phyloP scores from a whole-genome alignment of 2,888 invertebrate genomes.

The Thymelicus sylvestris region DNA sequence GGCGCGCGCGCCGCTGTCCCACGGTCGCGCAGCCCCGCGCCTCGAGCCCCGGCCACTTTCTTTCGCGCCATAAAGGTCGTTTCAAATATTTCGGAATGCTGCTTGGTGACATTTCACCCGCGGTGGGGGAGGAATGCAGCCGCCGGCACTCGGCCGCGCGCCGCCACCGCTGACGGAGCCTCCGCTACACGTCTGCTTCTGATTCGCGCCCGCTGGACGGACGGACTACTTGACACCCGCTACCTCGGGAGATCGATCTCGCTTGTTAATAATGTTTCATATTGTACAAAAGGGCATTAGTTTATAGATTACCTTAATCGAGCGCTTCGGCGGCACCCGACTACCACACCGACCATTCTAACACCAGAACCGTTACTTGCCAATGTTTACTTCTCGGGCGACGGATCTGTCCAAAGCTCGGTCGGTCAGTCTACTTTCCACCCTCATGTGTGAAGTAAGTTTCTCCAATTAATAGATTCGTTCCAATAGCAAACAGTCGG shows the following conservation, averaged over 20 bases:
- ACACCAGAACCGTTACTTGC: conserved; percentile 7
- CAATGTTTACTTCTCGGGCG: conserved; percentile 5
- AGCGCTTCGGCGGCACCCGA: neutral
- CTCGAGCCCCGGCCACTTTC: conserved; percentile 70
- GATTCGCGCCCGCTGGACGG: conserved; percentile 26
- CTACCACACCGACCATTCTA: neutral
- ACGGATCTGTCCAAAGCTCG: conserved; percentile 24
- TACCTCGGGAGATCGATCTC: conserved; percentile 11
- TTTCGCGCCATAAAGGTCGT: conserved; percentile 85
- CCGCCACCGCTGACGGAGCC: conserved; percentile 46
- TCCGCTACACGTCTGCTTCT: conserved; percentile 38
- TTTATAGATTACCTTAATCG: too few species aligned
- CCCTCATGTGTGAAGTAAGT: conserved; percentile 83
- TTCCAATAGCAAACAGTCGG: conserved; percentile 83
- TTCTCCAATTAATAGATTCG: conserved; percentile 85
- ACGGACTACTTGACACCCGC: conserved; percentile 26
- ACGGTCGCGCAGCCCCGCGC: conserved; percentile 87
- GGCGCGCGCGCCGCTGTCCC: conserved; percentile 87
- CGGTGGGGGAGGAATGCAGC: conserved; percentile 70
- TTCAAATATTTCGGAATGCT: conserved; percentile 85
- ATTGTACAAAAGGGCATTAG: neutral
- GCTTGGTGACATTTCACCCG: conserved; percentile 84
- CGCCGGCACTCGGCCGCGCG: conserved; percentile 65
- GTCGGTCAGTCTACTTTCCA: conserved; percentile 74
- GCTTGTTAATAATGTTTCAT: conserved; percentile 2